A percentile compares a stretch with the other conserved stretches of the same genome.
Conservation (phyloP, 37 sponge, comb jelly and placozoan genomes). For the Amphimedon queenslandica region DNA sequence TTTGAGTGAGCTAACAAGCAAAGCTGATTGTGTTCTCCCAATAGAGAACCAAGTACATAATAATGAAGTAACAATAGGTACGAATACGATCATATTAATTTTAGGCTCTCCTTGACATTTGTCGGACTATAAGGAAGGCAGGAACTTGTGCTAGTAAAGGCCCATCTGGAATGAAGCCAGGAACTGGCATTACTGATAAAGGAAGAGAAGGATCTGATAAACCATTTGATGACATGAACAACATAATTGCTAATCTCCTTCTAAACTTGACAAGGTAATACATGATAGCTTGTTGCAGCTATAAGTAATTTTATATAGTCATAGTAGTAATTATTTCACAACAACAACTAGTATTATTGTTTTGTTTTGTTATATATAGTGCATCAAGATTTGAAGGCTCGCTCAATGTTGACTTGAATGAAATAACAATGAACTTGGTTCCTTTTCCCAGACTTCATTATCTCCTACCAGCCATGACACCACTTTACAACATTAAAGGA, state of each 20-base stretch:
- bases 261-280: conserved; percentile 89
- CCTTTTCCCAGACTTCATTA: conserved; percentile 96
- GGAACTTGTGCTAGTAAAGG: not conserved
- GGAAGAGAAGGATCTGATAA: conserved; percentile 40
- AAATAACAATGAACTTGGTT: conserved; percentile 98
- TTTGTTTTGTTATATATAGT: conserved; percentile 39
- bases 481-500: conserved; percentile 81
- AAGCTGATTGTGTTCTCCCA: conserved; percentile 95
- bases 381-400: conserved; percentile 96
- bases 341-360: not conserved
- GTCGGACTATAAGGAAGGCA: conserved; percentile 49
- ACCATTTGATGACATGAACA: conserved; percentile 97
- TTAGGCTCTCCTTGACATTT: conserved; percentile 82
- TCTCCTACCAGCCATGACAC: conserved; percentile 86
- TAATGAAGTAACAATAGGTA: not conserved
- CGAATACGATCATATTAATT: not conserved
- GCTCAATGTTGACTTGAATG: conserved; percentile 98
- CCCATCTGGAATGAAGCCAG: conserved; percentile 10
- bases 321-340: not conserved
- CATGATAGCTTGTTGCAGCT: not conserved
- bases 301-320: not conserved
- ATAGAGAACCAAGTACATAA: conserved; percentile 87
- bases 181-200: conserved; percentile 30
- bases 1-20: conserved; percentile 79
- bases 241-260: conserved; percentile 91